phyloP scores from a whole-genome alignment of 2,797 vertebrate species.

The Crocodylus rhombifer region DNA sequence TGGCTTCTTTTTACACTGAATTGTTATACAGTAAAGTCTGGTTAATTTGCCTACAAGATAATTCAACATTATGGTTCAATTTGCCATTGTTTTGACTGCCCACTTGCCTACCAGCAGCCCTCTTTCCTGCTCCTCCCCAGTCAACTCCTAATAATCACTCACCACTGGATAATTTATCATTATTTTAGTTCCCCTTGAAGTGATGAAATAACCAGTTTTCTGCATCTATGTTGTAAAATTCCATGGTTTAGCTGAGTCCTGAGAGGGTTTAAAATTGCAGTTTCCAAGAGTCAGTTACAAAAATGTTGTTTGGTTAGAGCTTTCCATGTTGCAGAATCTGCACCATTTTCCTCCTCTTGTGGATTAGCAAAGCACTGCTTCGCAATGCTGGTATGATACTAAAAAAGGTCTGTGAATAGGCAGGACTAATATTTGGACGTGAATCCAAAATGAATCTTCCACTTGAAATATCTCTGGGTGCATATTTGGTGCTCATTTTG shows the following conservation, averaged over 20 bases:
- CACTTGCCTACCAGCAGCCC: too few relatives aligned
- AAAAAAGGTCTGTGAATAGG: not conserved
- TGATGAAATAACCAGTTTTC: too few relatives aligned
- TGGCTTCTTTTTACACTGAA: not conserved
- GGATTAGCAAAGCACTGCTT: not conserved
- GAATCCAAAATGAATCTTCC: not conserved
- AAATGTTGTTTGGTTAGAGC: not conserved
- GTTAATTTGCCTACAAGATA: too few relatives aligned
- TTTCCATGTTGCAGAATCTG: not conserved
- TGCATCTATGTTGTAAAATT: not conserved
- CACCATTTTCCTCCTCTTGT: not conserved
- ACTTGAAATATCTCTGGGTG: not conserved
- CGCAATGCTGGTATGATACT: not conserved
- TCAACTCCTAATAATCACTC: too few relatives aligned
- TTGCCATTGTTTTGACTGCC: too few relatives aligned
- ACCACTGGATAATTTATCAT: too few relatives aligned
- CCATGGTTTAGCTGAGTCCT: not conserved
- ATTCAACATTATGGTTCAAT: too few relatives aligned
- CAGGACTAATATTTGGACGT: not conserved
- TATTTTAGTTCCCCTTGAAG: too few relatives aligned
- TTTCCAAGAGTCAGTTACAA: not conserved
- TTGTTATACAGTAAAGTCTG: not conserved
- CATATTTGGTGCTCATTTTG: not conserved
- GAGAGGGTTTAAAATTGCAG: not conserved
- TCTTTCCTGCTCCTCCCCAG: too few relatives aligned